Percentiles rank a stretch among this genome's conserved stretches.
These are phyloP conservation scores for Anagrus nilaparvatae DNA, from an alignment of 1,140 invertebrate species.

Conservation along the genomic window DNA sequence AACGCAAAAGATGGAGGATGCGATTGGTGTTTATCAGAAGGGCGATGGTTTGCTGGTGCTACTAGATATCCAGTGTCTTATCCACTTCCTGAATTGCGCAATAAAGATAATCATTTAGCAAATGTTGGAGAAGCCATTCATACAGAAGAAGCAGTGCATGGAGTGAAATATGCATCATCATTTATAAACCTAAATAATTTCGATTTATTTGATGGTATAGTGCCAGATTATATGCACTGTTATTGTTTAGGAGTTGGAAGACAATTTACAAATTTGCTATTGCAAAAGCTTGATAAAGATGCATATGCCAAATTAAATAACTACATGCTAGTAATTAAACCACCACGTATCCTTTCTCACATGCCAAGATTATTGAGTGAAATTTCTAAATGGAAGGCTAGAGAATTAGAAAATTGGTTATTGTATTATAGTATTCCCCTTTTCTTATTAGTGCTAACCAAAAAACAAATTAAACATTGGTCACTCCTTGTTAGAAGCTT, in stretches of 20 bases:
- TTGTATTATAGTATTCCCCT: not conserved
- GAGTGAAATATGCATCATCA: not conserved
- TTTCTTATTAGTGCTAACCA: not conserved
- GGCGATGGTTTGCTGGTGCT: too few relatives aligned
- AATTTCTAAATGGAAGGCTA: not conserved
- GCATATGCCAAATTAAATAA: too few relatives aligned
- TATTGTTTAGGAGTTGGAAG: not conserved
- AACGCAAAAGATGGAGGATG: too few relatives aligned
- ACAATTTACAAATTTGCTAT: not conserved
- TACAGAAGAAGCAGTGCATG: too few relatives aligned
- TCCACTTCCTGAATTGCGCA: too few relatives aligned
- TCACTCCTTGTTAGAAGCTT: not conserved
- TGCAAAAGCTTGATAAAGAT: too few relatives aligned
- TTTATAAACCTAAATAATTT: constrained; percentile 8
- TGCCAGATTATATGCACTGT: constrained; percentile 9
- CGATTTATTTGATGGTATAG: constrained; percentile 8
- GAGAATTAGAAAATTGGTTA: constrained; percentile 1
- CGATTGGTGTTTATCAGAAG: constrained; percentile 10
- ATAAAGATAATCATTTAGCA: too few relatives aligned
- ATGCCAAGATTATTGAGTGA: not conserved
- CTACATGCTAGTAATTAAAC: too few relatives aligned
- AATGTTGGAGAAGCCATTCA: too few relatives aligned
- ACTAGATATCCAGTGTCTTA: too few relatives aligned
- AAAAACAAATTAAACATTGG: constrained; percentile 1
- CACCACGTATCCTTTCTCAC: too few relatives aligned